phyloP scores from a whole-genome alignment of 2,888 invertebrate species.

The Stenodema calcarata region DNA sequence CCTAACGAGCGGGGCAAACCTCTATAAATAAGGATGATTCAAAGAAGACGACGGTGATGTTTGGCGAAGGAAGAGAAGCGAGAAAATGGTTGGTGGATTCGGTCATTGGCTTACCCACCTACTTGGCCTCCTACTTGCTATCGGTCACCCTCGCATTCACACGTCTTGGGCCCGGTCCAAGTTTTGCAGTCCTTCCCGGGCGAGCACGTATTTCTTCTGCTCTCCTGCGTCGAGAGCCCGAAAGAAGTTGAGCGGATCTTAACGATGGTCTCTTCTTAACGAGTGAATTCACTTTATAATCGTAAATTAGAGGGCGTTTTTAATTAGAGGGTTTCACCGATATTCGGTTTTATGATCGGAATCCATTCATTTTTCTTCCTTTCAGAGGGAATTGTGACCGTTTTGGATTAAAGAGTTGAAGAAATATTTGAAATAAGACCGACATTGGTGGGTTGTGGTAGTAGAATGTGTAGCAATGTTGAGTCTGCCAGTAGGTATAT shows the following conservation, averaged over 20 bases:
- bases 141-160: not conserved
- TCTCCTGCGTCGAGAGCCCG: not conserved
- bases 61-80: not conserved
- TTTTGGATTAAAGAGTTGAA: too few species aligned
- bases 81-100: slow-evolving; percentile 10
- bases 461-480: too few species aligned
- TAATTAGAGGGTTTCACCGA: too few species aligned
- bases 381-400: too few species aligned
- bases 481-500: too few species aligned
- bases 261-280: too few species aligned
- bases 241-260: not conserved
- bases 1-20: not conserved
- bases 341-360: too few species aligned
- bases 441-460: too few species aligned
- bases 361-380: too few species aligned
- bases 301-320: too few species aligned
- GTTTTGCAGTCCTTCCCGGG: not conserved
- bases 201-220: not conserved
- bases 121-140: slow-evolving; percentile 2
- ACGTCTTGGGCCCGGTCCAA: not conserved
- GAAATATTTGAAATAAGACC: too few species aligned
- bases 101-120: slow-evolving; percentile 12
- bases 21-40: not conserved
- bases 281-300: too few species aligned
- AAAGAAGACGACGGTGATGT: not conserved